Percentiles rank a stretch among this genome's conserved stretches.
phyloP scores from a whole-genome alignment of 2,888 invertebrate genomes.

The Pheosia gnoma region DNA sequence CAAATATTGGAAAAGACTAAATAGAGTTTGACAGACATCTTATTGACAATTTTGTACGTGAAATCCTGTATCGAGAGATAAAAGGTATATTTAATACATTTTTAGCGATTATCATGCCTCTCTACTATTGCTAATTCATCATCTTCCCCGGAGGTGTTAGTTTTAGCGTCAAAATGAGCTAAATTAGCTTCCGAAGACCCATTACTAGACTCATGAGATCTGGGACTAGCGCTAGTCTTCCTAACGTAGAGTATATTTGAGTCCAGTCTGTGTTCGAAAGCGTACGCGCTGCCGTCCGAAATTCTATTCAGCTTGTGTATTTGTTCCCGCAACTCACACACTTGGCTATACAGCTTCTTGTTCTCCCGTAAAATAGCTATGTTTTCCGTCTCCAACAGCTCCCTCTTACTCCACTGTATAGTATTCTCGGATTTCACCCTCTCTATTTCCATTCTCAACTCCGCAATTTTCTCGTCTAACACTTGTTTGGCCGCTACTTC shows the following conservation, averaged over 20 bases:
- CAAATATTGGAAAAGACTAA: not conserved
- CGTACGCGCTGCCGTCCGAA: slow-evolving; percentile 72
- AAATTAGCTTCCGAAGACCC: slow-evolving; percentile 75
- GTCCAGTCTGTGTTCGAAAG: slow-evolving; percentile 57
- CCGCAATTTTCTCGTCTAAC: slow-evolving; percentile 73
- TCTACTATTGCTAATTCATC: slow-evolving; percentile 77
- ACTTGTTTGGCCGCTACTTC: slow-evolving; percentile 78
- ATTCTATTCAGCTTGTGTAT: slow-evolving; percentile 77
- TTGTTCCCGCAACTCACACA: slow-evolving; percentile 75
- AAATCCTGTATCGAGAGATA: slow-evolving; percentile 2
- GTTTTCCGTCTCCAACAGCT: slow-evolving; percentile 95
- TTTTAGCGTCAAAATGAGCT: slow-evolving; percentile 67
- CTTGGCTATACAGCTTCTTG: slow-evolving; percentile 88
- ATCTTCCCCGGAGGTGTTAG: slow-evolving; percentile 75
- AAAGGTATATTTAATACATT: slow-evolving; percentile 19
- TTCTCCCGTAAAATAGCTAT: slow-evolving; percentile 94
- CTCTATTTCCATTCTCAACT: slow-evolving; percentile 87
- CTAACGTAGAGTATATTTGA: slow-evolving; percentile 72
- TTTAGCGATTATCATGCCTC: slow-evolving; percentile 50
- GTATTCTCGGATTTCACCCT: slow-evolving; percentile 96
- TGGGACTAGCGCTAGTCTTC: slow-evolving; percentile 71
- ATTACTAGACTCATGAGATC: slow-evolving; percentile 76
- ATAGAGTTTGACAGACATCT: not conserved
- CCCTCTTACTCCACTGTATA: slow-evolving; percentile 96
- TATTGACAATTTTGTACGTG: slow-evolving; percentile 3